Evolutionary conservation across 2,888 invertebrate species (phyloP).

Genomic region (Tridacna gigas): DNA sequence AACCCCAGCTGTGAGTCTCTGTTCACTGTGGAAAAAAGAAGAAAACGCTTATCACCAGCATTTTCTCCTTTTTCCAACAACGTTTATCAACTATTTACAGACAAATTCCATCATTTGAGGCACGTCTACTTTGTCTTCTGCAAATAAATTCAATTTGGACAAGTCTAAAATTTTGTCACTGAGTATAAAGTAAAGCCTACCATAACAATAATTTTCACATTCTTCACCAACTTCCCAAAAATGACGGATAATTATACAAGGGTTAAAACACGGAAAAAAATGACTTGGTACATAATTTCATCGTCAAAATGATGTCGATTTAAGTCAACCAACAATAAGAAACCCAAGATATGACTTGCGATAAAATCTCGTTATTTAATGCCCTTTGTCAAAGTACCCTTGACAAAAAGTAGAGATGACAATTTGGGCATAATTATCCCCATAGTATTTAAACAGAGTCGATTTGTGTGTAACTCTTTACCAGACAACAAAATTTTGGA

Average conservation of each 20-base stretch:
- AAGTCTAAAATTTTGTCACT: not conserved
- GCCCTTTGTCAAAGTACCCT: constrained; percentile 40
- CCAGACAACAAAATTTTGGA: too few species aligned
- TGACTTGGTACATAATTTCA: constrained; percentile 21
- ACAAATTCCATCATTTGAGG: not conserved
- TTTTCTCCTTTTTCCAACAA: not conserved
- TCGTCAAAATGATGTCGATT: constrained; percentile 15
- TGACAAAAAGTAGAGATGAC: constrained; percentile 14
- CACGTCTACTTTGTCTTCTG: not conserved
- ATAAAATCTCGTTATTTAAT: constrained; percentile 62
- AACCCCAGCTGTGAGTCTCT: too few species aligned
- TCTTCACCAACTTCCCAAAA: not conserved
- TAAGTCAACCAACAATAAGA: constrained; percentile 17
- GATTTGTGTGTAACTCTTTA: too few species aligned
- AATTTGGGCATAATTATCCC: constrained; percentile 11
- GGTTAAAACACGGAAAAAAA: not conserved
- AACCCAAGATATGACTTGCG: constrained; percentile 16
- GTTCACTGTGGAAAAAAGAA: not conserved
- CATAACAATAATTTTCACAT: not conserved
- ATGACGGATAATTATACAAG: not conserved
- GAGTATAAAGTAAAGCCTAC: not conserved
- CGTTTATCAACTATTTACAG: not conserved
- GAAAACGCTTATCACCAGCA: not conserved
- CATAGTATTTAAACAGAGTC: not conserved
- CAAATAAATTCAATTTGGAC: not conserved